Percentiles rank a stretch among this genome's conserved stretches.
These are phyloP conservation scores for Eilema griseolum DNA, from an alignment of 2,888 invertebrate genomes.

Conservation along the genomic window DNA sequence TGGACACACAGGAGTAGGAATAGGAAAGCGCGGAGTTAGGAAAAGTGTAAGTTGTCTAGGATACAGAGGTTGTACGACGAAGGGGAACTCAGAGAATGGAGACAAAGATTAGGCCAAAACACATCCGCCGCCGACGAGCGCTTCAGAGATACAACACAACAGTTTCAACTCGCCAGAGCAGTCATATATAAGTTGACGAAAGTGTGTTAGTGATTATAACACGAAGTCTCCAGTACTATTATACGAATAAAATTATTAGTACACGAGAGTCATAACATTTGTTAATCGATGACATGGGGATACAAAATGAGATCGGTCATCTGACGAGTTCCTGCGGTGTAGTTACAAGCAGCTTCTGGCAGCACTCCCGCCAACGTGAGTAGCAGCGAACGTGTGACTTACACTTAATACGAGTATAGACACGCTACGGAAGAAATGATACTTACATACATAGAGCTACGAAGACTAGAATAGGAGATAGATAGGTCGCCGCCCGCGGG, in stretches of 20 bases:
- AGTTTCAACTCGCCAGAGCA: background rate
- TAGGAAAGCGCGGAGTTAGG: slow-evolving; percentile 37
- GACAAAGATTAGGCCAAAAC: slow-evolving; percentile 43
- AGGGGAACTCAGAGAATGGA: slow-evolving; percentile 17
- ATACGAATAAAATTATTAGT: background rate
- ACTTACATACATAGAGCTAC: slow-evolving; percentile 64
- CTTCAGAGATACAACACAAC: background rate
- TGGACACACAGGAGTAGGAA: slow-evolving; percentile 51
- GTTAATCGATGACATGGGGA: background rate
- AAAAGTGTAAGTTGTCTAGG: slow-evolving; percentile 13
- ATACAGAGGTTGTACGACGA: slow-evolving; percentile 4
- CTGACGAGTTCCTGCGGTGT: background rate
- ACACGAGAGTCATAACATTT: background rate
- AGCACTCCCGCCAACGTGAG: background rate
- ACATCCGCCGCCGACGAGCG: slow-evolving; percentile 20
- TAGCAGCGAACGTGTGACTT: slow-evolving; percentile 40
- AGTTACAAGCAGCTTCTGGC: background rate
- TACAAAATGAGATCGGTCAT: background rate
- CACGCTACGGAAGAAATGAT: slow-evolving; percentile 67
- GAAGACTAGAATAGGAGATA: slow-evolving; percentile 67
- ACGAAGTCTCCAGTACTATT: background rate
- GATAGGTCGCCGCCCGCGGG: slow-evolving; percentile 32
- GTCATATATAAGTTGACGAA: background rate
- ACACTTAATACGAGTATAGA: slow-evolving; percentile 48
- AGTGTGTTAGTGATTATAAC: background rate